Evolutionary conservation across 2,888 invertebrate species (phyloP).

Genomic region (Cataglyphis altisquamis): DNA sequence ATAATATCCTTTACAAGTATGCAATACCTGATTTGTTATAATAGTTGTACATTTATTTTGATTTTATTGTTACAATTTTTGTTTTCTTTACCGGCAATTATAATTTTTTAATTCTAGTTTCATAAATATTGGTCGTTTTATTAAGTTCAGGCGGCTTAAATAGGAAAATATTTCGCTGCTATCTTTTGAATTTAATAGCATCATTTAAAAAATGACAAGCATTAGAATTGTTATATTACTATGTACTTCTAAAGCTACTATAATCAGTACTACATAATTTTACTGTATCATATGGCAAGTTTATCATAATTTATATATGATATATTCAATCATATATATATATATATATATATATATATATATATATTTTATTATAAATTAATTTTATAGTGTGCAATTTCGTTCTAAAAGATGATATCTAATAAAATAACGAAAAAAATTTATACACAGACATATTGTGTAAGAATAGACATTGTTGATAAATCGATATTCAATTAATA

Average conservation of each 20-base stretch:
- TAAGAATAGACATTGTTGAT: constrained; percentile 4
- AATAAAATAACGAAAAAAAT: constrained; percentile 49
- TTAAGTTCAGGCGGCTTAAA: constrained; percentile 21
- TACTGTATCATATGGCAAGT: constrained; percentile 46
- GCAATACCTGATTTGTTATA: constrained; percentile 3
- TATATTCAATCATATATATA: constrained; percentile 32
- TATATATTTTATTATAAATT: constrained; percentile 43
- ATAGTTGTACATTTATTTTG: background rate
- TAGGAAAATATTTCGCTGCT: background rate
- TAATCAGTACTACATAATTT: constrained; percentile 4
- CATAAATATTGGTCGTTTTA: constrained; percentile 22
- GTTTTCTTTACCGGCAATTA: background rate
- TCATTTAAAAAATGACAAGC: constrained; percentile 36
- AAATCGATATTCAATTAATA: constrained; percentile 11
- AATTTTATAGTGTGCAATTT: constrained; percentile 40
- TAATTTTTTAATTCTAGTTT: constrained; percentile 1
- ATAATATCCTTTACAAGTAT: constrained; percentile 1
- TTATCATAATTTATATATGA: constrained; percentile 43
- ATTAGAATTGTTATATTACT: constrained; percentile 17
- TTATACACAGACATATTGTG: background rate
- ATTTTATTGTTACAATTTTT: constrained; percentile 30
- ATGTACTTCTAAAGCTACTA: constrained; percentile 19
- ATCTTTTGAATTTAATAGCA: constrained; percentile 33
- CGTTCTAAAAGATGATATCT: constrained; percentile 54
- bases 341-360: constrained; percentile 21